These are phyloP conservation scores for Lycopodina hypogea DNA, from an alignment of 37 sponge, comb jelly and placozoan genomes.

Conservation along the genomic window DNA sequence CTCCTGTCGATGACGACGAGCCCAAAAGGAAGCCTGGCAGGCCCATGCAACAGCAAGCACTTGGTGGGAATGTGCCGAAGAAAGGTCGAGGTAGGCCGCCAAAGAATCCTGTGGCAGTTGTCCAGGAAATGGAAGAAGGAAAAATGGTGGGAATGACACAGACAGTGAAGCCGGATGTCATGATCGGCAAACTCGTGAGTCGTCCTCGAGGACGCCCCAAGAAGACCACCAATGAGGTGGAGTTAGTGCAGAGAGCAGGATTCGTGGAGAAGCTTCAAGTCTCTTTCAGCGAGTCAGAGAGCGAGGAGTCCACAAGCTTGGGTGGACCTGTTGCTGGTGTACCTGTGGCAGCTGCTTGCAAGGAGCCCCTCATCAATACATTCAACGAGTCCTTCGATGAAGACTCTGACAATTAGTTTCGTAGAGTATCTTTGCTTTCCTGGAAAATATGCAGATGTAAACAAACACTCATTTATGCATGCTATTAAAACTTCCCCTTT, in stretches of 20 bases:
- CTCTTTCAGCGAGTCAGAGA: slow-evolving; percentile 31
- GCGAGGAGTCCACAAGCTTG: not conserved
- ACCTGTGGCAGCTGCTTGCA: too few species aligned
- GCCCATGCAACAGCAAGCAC: not conserved
- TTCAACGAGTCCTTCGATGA: slow-evolving; percentile 25
- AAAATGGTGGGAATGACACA: not conserved
- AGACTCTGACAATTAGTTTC: slow-evolving; percentile 10
- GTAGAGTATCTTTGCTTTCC: not conserved
- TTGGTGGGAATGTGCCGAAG: not conserved
- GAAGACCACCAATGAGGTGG: too few species aligned
- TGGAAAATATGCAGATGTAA: not conserved
- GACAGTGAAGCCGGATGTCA: not conserved
- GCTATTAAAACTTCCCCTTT: too few species aligned
- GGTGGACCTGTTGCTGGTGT: not conserved
- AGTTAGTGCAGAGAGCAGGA: too few species aligned
- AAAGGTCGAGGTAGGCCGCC: slow-evolving; percentile 29
- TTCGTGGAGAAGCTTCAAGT: not conserved
- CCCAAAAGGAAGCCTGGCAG: not conserved
- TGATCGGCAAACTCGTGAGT: not conserved
- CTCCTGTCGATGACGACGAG: not conserved
- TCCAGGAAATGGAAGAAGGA: not conserved
- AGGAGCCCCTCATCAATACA: too few species aligned
- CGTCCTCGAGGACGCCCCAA: not conserved
- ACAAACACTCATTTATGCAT: not conserved
- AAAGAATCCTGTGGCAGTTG: not conserved